Evolutionary conservation across 1,140 invertebrate genomes (phyloP).

Genomic region (Tetraneura akinire): DNA sequence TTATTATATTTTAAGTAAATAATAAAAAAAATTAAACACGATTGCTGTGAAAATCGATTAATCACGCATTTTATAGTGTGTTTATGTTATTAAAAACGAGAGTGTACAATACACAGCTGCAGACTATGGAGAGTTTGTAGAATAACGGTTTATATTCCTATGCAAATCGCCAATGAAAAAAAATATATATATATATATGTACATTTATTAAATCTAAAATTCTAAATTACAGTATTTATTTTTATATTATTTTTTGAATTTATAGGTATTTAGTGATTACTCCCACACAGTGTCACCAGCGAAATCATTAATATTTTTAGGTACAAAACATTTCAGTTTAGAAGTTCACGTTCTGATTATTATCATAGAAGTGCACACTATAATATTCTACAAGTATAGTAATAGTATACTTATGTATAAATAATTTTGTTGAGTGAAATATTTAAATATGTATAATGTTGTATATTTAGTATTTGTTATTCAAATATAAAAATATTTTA

Average conservation of each 20-base stretch:
- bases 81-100: slow-evolving; percentile 23
- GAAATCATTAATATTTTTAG: neutral
- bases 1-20: slow-evolving; percentile 3
- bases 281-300: neutral
- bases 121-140: neutral
- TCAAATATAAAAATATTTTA: neutral
- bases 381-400: slow-evolving; percentile 7
- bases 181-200: too few species aligned
- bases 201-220: too few species aligned
- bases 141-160: neutral
- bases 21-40: slow-evolving; percentile 4
- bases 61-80: slow-evolving; percentile 26
- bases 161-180: neutral
- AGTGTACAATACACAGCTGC: neutral
- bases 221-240: too few species aligned
- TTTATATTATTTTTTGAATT: too few species aligned
- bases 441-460: neutral
- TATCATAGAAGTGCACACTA: neutral
- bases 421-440: slow-evolving; percentile 12
- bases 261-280: neutral
- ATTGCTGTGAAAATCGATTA: slow-evolving; percentile 15
- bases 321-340: neutral
- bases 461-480: neutral
- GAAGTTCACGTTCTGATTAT: slow-evolving; percentile 30
- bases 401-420: slow-evolving; percentile 19